Evolutionary conservation across 2,888 invertebrate genomes (phyloP).

Genomic region (Zaprionus obscuricornis): DNA sequence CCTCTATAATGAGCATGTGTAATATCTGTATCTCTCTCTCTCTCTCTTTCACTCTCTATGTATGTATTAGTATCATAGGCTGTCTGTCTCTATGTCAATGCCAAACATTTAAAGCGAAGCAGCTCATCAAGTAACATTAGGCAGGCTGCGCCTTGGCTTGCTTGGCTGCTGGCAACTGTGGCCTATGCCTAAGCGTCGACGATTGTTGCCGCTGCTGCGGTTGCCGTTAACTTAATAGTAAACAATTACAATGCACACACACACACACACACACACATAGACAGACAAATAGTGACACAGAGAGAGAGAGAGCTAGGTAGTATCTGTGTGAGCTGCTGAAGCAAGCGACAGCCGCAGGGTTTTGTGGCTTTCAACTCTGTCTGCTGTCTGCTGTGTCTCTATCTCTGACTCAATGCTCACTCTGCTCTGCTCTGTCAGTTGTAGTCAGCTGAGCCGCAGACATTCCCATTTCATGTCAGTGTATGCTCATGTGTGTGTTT

Average conservation of each 20-base stretch:
- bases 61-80: slow-evolving; percentile 60
- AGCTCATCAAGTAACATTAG: slow-evolving; percentile 46
- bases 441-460: slow-evolving; percentile 36
- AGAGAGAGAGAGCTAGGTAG: no score
- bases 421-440: slow-evolving; percentile 1
- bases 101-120: slow-evolving; percentile 32
- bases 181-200: slow-evolving; percentile 48
- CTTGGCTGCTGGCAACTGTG: slow-evolving; percentile 30
- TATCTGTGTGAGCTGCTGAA: no score
- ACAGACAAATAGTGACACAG: slow-evolving; percentile 9
- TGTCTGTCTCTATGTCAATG: slow-evolving; percentile 47
- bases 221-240: slow-evolving; percentile 74
- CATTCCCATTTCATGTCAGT: slow-evolving; percentile 25
- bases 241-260: slow-evolving; percentile 61
- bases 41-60: not conserved
- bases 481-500: not conserved
- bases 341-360: slow-evolving; percentile 58
- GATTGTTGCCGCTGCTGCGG: slow-evolving; percentile 66
- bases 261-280: slow-evolving; percentile 15
- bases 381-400: slow-evolving; percentile 1
- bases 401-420: not conserved
- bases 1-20: slow-evolving; percentile 41
- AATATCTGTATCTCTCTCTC: not conserved
- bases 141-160: slow-evolving; percentile 26
- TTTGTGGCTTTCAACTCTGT: slow-evolving; percentile 36